These are phyloP conservation scores for Carpatolechia fugitivella DNA, from an alignment of 2,888 invertebrate species.

Conservation along the genomic window DNA sequence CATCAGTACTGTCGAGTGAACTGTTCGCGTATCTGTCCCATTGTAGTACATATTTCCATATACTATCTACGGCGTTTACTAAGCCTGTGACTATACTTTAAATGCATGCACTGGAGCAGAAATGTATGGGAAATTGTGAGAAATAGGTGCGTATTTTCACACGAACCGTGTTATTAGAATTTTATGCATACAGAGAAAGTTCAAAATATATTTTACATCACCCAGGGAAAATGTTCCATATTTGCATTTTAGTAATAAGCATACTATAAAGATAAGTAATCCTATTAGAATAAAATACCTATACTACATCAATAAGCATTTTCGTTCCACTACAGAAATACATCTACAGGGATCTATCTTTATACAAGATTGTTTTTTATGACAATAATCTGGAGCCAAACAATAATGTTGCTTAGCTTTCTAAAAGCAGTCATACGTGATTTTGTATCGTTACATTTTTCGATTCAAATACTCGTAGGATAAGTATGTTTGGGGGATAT, in stretches of 20 bases:
- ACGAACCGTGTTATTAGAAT: constrained; percentile 3
- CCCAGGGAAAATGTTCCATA: not conserved
- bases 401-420: not conserved
- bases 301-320: too few relatives aligned
- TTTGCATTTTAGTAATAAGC: too few relatives aligned
- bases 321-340: too few relatives aligned
- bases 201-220: not conserved
- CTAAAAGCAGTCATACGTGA: not conserved
- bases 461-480: not conserved
- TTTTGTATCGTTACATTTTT: not conserved
- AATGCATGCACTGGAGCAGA: not conserved
- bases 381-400: not conserved
- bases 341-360: too few relatives aligned
- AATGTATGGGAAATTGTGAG: constrained; percentile 5
- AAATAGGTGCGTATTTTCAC: constrained; percentile 10
- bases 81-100: not conserved
- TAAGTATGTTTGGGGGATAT: constrained; percentile 23
- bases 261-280: too few relatives aligned
- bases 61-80: not conserved
- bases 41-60: constrained; percentile 3
- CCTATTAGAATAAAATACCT: not conserved
- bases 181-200: constrained; percentile 8
- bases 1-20: not conserved
- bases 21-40: constrained; percentile 5
- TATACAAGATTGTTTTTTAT: too few relatives aligned